phyloP scores from a whole-genome alignment of 2,113 vertebrate genomes.

The Meleagris gallopavo region DNA sequence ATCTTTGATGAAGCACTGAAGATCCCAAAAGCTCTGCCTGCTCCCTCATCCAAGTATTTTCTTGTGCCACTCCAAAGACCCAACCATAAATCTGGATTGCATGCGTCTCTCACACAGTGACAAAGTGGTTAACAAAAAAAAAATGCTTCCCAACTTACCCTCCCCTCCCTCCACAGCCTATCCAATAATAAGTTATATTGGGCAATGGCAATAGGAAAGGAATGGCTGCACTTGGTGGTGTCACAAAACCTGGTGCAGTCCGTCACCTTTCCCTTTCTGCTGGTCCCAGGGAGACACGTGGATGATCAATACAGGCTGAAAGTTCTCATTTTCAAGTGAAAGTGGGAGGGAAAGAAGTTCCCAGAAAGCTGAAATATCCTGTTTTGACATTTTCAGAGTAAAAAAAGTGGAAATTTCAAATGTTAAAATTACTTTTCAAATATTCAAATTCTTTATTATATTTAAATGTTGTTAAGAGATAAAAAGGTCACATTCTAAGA shows the following conservation, averaged over 20 bases:
- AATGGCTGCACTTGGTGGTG: not conserved
- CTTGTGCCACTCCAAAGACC: not conserved
- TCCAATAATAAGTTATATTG: not conserved
- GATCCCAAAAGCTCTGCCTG: not conserved
- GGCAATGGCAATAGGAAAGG: not conserved
- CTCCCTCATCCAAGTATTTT: not conserved
- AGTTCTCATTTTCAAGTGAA: not conserved
- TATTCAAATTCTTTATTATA: slow-evolving; percentile 63
- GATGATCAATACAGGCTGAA: not conserved
- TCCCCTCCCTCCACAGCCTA: not conserved
- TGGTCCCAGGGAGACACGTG: not conserved
- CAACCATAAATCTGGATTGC: not conserved
- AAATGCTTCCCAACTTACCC: not conserved
- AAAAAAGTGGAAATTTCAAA: slow-evolving; percentile 64
- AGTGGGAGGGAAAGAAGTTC: slow-evolving; percentile 28
- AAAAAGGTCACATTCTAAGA: slow-evolving; percentile 72
- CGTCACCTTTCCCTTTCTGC: not conserved
- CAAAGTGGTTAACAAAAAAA: not conserved
- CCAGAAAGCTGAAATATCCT: slow-evolving; percentile 31
- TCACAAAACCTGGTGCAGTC: not conserved
- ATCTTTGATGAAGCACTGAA: not conserved
- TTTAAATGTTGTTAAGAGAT: slow-evolving; percentile 67
- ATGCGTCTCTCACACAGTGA: not conserved
- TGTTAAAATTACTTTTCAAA: slow-evolving; percentile 69
- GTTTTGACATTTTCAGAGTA: slow-evolving; percentile 59